Percentiles rank a stretch among this genome's conserved stretches.
These are phyloP conservation scores for Amphiprion clarkii DNA, from an alignment of 2,797 vertebrate species.

Conservation along the genomic window DNA sequence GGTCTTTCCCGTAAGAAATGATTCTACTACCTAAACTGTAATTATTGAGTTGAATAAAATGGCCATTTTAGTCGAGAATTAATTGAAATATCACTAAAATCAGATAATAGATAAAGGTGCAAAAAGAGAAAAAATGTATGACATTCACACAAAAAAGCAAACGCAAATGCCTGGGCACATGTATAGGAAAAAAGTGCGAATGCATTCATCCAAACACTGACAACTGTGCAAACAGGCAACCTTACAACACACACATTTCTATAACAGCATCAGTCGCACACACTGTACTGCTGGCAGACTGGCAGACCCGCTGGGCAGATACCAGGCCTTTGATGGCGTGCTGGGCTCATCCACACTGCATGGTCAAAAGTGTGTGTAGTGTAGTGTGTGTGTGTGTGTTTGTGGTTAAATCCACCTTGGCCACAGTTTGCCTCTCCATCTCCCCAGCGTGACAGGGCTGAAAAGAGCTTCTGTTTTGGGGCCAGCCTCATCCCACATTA, in stretches of 20 bases:
- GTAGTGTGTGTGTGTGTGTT: constrained; percentile 53
- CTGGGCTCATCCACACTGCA: constrained; percentile 68
- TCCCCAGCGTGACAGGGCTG: constrained; percentile 76
- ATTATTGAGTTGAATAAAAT: background rate
- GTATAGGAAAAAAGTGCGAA: constrained; percentile 14
- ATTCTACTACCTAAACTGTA: background rate
- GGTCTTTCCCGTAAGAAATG: background rate
- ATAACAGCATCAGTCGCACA: constrained; percentile 53
- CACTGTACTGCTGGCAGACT: constrained; percentile 55
- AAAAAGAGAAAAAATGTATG: background rate
- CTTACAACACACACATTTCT: constrained; percentile 43
- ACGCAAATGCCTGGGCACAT: constrained; percentile 4
- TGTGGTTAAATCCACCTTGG: constrained; percentile 83
- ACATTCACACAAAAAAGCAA: constrained; percentile 8
- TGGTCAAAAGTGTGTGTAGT: constrained; percentile 64
- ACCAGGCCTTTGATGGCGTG: constrained; percentile 71
- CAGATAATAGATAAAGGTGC: no score
- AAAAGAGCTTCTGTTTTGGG: constrained; percentile 79
- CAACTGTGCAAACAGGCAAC: constrained; percentile 62
- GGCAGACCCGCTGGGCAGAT: constrained; percentile 67
- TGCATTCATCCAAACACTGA: constrained; percentile 43
- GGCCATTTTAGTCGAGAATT: background rate
- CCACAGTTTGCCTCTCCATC: constrained; percentile 82
- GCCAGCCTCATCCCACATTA: constrained; percentile 78
- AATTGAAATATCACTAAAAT: no score